Percentiles rank a stretch among this genome's conserved stretches.
Conservation (phyloP, 2,113 vertebrate genomes). For the Bos indicus region DNA sequence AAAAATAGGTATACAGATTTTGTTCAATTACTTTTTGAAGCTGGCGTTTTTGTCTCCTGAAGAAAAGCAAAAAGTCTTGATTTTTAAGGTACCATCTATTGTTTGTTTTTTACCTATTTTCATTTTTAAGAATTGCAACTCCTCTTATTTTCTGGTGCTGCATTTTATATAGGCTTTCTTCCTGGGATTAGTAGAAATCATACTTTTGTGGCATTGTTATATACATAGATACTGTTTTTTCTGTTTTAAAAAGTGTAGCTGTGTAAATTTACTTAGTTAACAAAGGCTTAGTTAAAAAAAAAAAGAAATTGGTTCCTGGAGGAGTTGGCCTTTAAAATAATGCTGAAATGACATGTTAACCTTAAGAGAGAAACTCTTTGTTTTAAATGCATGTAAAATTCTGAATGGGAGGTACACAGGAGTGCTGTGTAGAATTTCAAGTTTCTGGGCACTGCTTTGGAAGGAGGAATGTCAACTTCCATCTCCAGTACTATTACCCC, state of each 20-base stretch:
- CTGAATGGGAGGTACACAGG: neutral
- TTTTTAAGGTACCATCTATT: neutral
- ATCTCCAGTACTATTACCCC: neutral
- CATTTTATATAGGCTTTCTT: neutral
- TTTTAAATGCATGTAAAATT: neutral
- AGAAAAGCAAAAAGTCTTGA: neutral
- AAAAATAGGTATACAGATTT: neutral
- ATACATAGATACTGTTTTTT: neutral
- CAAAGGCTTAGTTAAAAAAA: neutral
- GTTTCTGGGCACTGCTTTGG: neutral
- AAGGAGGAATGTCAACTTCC: neutral
- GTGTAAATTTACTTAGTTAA: neutral
- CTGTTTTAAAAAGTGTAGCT: neutral
- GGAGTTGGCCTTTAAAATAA: constrained; percentile 15
- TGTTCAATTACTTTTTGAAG: neutral
- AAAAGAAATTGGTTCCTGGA: neutral
- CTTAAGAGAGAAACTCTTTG: neutral
- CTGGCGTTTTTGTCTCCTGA: neutral
- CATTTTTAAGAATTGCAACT: neutral
- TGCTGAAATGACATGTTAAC: neutral
- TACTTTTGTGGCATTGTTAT: neutral
- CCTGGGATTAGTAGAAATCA: neutral
- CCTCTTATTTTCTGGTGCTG: neutral
- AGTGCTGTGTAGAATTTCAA: neutral
- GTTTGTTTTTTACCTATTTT: neutral